phyloP scores from a whole-genome alignment of 2,113 vertebrate genomes.

The Larimichthys crocea region DNA sequence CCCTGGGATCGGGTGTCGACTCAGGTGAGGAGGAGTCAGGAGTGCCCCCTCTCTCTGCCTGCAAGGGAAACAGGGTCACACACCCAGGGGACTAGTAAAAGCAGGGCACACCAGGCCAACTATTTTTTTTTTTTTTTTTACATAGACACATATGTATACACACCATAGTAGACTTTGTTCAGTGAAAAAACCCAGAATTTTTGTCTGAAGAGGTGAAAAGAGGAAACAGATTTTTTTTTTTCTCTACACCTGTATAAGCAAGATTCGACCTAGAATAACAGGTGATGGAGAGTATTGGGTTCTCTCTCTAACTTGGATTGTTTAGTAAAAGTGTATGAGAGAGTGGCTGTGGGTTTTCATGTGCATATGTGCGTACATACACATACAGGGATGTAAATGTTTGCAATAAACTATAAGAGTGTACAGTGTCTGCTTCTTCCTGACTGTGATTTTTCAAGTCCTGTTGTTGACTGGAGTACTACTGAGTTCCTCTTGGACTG shows the following conservation, averaged over 20 bases:
- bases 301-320: slow-evolving; percentile 34
- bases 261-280: slow-evolving; percentile 72
- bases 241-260: slow-evolving; percentile 77
- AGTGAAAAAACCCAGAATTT: slow-evolving; percentile 48
- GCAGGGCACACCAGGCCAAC: slow-evolving; percentile 61
- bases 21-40: slow-evolving; percentile 76
- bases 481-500: slow-evolving; percentile 38
- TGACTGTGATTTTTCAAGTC: slow-evolving; percentile 10
- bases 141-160: slow-evolving; percentile 51
- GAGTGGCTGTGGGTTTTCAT: not conserved
- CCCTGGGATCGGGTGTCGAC: slow-evolving; percentile 70
- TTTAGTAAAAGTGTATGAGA: slow-evolving; percentile 16
- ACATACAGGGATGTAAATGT: slow-evolving; percentile 5
- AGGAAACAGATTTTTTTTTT: slow-evolving; percentile 49
- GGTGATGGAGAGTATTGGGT: slow-evolving; percentile 69
- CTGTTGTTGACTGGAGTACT: not conserved
- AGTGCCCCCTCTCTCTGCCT: slow-evolving; percentile 55
- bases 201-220: slow-evolving; percentile 62
- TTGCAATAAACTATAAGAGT: slow-evolving; percentile 8
- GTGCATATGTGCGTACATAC: not conserved
- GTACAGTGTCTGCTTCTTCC: slow-evolving; percentile 11
- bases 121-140: not conserved
- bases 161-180: slow-evolving; percentile 43
- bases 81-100: slow-evolving; percentile 76
- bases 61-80: slow-evolving; percentile 72